Percentiles rank a stretch among this genome's conserved stretches.
Evolutionary conservation across 2,113 vertebrate genomes (phyloP).

Genomic region (Pedionomus torquatus): DNA sequence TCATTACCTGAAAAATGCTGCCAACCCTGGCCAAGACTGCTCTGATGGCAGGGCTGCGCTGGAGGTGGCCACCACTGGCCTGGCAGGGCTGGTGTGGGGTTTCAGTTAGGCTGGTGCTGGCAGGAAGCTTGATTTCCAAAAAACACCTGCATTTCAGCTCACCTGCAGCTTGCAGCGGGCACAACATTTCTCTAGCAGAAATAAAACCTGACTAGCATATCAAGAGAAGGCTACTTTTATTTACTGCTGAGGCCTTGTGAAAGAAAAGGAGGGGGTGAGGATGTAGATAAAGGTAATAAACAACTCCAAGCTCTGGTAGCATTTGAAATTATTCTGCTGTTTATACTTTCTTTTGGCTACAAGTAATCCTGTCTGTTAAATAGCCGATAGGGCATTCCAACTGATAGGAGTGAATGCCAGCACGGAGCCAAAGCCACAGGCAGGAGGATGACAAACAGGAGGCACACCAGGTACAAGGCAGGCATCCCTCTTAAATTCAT

Average conservation of each 20-base stretch:
- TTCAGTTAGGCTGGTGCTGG: not conserved
- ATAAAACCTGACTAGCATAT: not conserved
- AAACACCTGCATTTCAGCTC: not conserved
- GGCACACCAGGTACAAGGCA: not conserved
- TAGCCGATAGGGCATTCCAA: not conserved
- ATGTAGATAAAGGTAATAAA: conserved; percentile 37
- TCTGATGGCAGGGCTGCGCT: accelerated
- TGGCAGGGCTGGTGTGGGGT: accelerated
- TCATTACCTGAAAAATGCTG: not conserved
- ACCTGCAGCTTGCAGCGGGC: not conserved
- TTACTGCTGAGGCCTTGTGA: not conserved
- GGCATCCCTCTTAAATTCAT: not conserved
- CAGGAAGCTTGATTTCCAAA: not conserved
- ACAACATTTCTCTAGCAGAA: not conserved
- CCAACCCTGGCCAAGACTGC: not conserved
- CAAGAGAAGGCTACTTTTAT: not conserved
- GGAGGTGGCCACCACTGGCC: not conserved
- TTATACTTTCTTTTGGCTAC: conserved; percentile 31
- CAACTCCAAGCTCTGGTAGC: not conserved
- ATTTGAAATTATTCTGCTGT: not conserved
- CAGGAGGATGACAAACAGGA: not conserved
- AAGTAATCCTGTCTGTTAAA: not conserved
- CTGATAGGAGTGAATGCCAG: not conserved
- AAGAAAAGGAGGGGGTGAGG: not conserved
- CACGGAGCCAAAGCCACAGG: not conserved